A percentile compares a stretch with the other conserved stretches of the same genome.
phyloP scores from a whole-genome alignment of 2,797 vertebrate genomes.

The Argya squamiceps region DNA sequence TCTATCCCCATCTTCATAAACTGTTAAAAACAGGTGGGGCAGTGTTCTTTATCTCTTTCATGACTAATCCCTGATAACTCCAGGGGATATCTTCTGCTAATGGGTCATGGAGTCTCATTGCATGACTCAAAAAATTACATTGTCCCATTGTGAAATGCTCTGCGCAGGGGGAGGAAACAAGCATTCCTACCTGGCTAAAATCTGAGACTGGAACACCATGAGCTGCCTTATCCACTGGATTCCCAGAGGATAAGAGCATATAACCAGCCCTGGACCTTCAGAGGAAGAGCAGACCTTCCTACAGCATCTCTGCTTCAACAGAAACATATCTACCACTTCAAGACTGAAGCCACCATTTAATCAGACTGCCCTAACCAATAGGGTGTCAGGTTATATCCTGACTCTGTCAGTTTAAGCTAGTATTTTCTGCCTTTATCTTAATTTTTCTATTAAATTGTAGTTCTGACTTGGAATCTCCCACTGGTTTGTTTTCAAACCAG shows the following conservation, averaged over 20 bases:
- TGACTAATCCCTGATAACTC: background rate
- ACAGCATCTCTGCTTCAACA: background rate
- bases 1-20: background rate
- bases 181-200: background rate
- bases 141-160: background rate
- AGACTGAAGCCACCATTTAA: background rate
- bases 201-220: background rate
- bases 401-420: background rate
- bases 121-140: background rate
- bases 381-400: background rate
- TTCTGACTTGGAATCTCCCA: background rate
- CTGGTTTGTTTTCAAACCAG: background rate
- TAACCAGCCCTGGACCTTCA: background rate
- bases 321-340: background rate
- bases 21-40: background rate
- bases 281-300: background rate
- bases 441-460: background rate
- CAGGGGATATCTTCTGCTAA: background rate
- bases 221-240: background rate
- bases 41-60: background rate
- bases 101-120: background rate
- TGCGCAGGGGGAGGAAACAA: fast-evolving
- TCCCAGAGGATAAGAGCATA: background rate
- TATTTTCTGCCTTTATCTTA: background rate
- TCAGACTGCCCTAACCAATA: background rate